Conservation (phyloP, 2,888 invertebrate species). For the Embidobia sp. region DNA sequence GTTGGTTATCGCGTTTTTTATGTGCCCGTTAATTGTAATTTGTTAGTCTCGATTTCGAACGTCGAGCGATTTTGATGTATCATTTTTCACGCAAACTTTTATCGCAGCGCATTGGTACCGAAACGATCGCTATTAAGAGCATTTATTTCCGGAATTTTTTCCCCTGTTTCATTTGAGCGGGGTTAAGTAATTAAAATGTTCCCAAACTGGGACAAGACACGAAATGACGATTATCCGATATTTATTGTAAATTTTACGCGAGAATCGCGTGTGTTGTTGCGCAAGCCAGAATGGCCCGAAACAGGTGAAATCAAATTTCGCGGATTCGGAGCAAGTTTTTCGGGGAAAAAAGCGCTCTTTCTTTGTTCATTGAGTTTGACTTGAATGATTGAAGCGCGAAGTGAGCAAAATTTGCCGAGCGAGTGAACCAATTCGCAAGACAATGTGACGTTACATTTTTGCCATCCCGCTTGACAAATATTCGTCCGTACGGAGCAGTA, state of each 20-base stretch:
- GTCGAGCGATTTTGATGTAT: slow-evolving; percentile 10
- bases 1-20: slow-evolving; percentile 27
- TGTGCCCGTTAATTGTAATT: slow-evolving; percentile 28
- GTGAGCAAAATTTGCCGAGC: no score
- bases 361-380: no score
- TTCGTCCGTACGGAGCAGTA: slow-evolving; percentile 26
- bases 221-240: neutral
- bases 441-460: slow-evolving; percentile 2
- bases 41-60: slow-evolving; percentile 33
- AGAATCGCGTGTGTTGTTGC: no score
- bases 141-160: slow-evolving; percentile 19
- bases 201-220: neutral
- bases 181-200: slow-evolving; percentile 12
- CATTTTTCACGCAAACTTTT: slow-evolving; percentile 19
- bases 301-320: no score
- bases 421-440: no score
- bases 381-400: no score
- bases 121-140: neutral
- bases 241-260: slow-evolving; percentile 3
- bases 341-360: no score
- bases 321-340: no score
- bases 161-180: slow-evolving; percentile 4
- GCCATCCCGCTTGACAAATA: slow-evolving; percentile 6
- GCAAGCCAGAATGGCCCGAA: no score
- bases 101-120: neutral